Evolutionary conservation across 2,888 invertebrate genomes (phyloP).

Genomic region (Parnassius apollo): DNA sequence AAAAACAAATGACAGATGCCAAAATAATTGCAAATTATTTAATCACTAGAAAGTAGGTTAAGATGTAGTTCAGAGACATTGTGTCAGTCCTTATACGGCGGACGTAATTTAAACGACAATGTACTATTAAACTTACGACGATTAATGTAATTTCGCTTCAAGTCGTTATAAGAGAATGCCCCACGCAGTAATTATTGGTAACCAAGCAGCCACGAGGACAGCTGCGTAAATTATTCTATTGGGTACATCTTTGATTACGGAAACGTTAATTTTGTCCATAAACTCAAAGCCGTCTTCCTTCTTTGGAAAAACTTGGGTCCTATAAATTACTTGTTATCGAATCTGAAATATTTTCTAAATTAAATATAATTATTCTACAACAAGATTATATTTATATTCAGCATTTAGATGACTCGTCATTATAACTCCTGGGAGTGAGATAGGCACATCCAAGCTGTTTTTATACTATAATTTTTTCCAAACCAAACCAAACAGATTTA

Average conservation of each 20-base stretch:
- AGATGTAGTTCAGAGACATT: too few species aligned
- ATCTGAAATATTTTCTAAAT: conserved; percentile 1
- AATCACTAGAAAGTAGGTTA: too few species aligned
- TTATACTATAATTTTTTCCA: too few species aligned
- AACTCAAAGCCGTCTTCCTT: conserved; percentile 15
- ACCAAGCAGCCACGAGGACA: neutral
- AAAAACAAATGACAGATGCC: too few species aligned
- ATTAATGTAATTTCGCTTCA: conserved; percentile 16
- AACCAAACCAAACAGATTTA: too few species aligned
- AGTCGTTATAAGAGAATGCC: conserved; percentile 3
- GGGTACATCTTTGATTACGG: conserved; percentile 25
- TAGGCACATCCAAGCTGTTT: too few species aligned
- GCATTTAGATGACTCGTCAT: too few species aligned
- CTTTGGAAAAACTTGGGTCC: conserved; percentile 8
- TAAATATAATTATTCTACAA: too few species aligned
- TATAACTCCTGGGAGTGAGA: too few species aligned
- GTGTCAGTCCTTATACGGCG: neutral
- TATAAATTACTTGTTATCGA: conserved; percentile 13
- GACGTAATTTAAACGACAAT: too few species aligned
- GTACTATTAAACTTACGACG: neutral
- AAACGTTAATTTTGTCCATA: conserved; percentile 22
- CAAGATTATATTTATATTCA: too few species aligned
- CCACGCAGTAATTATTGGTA: conserved; percentile 14
- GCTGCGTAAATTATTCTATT: conserved; percentile 23
- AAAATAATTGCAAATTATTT: too few species aligned